phyloP scores from a whole-genome alignment of 2,113 vertebrate species.

The Rhynchopsitta pachyrhyncha region DNA sequence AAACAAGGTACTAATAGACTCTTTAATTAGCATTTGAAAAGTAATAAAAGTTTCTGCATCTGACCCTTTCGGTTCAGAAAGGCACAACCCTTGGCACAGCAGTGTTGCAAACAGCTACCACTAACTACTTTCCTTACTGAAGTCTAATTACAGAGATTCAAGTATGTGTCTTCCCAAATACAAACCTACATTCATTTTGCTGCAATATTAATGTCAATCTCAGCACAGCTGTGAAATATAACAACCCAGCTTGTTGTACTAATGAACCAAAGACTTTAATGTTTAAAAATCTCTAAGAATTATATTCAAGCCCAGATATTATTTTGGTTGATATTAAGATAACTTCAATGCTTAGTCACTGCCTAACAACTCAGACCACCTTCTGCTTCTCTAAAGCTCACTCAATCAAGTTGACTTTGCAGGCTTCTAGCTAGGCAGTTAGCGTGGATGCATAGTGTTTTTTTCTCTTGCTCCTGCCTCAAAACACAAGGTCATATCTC shows the following conservation, averaged over 20 bases:
- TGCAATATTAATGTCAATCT: not conserved
- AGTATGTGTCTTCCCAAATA: not conserved
- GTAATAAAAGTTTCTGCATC: not conserved
- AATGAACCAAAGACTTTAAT: not conserved
- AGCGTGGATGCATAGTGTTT: not conserved
- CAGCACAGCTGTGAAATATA: not conserved
- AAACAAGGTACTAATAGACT: not conserved
- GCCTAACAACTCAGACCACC: not conserved
- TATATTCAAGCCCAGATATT: not conserved
- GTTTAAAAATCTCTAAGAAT: not conserved
- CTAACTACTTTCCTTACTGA: not conserved
- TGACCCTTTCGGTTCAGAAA: constrained; percentile 13
- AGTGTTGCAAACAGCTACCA: not conserved
- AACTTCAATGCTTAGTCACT: not conserved
- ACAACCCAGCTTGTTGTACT: not conserved
- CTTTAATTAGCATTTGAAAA: constrained; percentile 16
- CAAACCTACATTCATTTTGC: not conserved
- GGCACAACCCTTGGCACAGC: not conserved
- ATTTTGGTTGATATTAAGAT: not conserved
- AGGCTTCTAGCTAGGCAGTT: not conserved
- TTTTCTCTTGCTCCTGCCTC: not conserved
- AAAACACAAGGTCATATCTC: constrained; percentile 12
- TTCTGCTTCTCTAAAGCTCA: not conserved
- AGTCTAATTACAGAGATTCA: constrained; percentile 8
- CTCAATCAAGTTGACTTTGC: not conserved